These are phyloP conservation scores for Chaetops frenatus DNA, from an alignment of 2,113 vertebrate species.

Conservation along the genomic window DNA sequence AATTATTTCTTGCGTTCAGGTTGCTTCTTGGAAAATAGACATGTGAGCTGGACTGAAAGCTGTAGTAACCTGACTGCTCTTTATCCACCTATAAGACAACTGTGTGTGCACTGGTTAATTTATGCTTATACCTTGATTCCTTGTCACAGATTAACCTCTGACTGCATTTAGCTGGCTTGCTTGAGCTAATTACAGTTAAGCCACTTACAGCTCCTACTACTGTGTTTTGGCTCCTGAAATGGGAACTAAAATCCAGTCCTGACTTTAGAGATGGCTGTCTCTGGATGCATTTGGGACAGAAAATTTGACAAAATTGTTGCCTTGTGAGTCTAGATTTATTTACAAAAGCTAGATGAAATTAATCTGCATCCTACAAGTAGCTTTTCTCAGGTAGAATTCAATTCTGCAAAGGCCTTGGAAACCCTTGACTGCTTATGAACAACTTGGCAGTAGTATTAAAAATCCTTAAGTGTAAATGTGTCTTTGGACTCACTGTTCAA, in stretches of 20 bases:
- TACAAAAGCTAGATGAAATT: neutral
- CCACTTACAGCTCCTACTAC: neutral
- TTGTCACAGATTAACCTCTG: neutral
- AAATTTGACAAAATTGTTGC: neutral
- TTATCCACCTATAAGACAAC: neutral
- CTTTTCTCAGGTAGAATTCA: neutral
- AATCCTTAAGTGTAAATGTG: neutral
- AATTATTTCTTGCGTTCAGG: neutral
- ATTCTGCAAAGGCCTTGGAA: neutral
- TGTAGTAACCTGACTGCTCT: neutral
- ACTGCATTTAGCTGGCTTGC: neutral
- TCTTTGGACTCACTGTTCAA: neutral
- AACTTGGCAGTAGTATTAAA: neutral
- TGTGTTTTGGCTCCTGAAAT: neutral
- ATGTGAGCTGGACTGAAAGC: neutral
- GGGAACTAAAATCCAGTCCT: neutral
- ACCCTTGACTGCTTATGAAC: neutral
- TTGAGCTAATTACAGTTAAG: neutral
- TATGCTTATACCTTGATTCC: neutral
- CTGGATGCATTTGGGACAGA: neutral
- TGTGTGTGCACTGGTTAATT: neutral
- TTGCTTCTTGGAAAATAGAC: neutral
- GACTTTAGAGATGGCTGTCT: neutral
- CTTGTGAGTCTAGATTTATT: neutral
- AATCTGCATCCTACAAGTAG: neutral